A percentile compares a stretch with the other conserved stretches of the same genome.
Evolutionary conservation across 2,888 invertebrate species (phyloP).

Genomic region (Liodrosophila aerea): DNA sequence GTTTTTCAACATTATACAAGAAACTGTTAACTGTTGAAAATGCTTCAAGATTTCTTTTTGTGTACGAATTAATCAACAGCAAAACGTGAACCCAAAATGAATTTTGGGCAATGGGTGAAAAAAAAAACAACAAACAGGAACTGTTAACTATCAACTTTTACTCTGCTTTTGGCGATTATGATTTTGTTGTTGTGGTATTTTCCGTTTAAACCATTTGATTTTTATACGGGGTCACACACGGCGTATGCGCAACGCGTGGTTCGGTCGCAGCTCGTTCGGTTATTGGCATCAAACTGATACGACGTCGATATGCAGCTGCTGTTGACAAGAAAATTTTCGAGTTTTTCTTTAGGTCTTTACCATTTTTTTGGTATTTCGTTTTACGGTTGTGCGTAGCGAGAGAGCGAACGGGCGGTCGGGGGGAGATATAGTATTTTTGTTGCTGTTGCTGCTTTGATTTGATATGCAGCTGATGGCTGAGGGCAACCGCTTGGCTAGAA

Average conservation of each 20-base stretch:
- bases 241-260: constrained; percentile 53
- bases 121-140: not conserved
- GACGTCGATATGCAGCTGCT: too few relatives aligned
- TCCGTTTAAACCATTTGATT: not conserved
- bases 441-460: not conserved
- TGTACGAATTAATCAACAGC: too few relatives aligned
- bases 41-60: too few relatives aligned
- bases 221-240: constrained; percentile 33
- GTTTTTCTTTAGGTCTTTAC: constrained; percentile 4
- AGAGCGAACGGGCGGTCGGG: too few relatives aligned
- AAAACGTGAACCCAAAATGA: not conserved
- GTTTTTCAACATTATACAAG: constrained; percentile 53
- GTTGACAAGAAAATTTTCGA: not conserved
- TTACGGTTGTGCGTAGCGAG: not conserved
- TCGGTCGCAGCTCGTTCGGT: not conserved
- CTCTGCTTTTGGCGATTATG: too few relatives aligned
- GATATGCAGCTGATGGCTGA: constrained; percentile 39
- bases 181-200: not conserved
- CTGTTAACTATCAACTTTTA: too few relatives aligned
- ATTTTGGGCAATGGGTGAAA: not conserved
- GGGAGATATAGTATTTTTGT: not conserved
- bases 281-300: not conserved
- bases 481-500: constrained; percentile 77
- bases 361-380: constrained; percentile 3
- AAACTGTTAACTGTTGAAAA: constrained; percentile 21